Base-by-base conservation (phyloP, 2,888 invertebrate species). In the Lepidocyrtoides sp. region DNA sequence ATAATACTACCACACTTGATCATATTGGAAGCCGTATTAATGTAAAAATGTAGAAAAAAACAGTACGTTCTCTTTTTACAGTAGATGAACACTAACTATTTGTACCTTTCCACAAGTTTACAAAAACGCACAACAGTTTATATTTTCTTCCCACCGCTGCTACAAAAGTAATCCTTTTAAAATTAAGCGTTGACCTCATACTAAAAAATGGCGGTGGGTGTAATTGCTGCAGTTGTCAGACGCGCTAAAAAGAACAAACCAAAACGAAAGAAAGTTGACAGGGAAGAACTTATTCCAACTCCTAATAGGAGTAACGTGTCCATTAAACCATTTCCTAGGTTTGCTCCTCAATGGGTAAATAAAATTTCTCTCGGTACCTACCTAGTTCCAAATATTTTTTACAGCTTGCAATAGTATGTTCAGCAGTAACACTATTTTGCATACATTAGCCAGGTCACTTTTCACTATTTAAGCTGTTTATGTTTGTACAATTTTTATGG, bases 281-380 rank as follows among this genome's bases (percentile, higher is more conserved):
- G 57, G 81, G 88, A 63, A 41, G 91, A 91, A 44, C 89, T 88
- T 77, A 48, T 57, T 23, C 66, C 89, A 48, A 91, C 90, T 79
- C 92, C 93, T 29, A 92, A 92, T 77, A 91, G 86, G 41, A 81
- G 91, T 69, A 91, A 93, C 63, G 91, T 92, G 57, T 20, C 60
- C 17, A 93, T 94, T 77, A 90, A 87, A 87, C 94, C 94, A 10
- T 94, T 94, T 48, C 93, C 94, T 17, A 41, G 36, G 85, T 94
- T 79, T 75, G 91, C 93, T 69, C 92, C 93, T 20, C 92, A 92
- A 92, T 93, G 94, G 94, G 94, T 94, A 94, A 93, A 82, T 69
- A 26, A 32, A 14, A 41, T 36, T 29, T 79, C 10, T 57, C 20
- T 57, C 5, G 23, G 7, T 63, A 12, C 26, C 1, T 26, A 63